Evolutionary conservation across 2,888 invertebrate genomes (phyloP).

Genomic region (Habroteleia sp.): DNA sequence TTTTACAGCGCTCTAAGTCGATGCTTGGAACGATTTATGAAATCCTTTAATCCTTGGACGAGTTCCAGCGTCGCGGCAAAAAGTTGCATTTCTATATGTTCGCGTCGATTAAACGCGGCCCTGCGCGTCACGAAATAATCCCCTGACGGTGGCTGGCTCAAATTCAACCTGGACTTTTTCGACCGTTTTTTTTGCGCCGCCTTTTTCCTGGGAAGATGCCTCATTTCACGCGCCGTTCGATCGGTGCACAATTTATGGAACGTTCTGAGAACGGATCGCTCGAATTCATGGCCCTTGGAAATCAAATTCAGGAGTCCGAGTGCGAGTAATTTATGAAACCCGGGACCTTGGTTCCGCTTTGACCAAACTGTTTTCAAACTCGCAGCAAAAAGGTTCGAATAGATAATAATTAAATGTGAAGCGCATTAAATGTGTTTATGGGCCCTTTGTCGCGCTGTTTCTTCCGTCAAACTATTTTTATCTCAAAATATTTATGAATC

Average conservation of each 20-base stretch:
- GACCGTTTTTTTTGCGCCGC: slow-evolving; percentile 15
- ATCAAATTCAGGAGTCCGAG: slow-evolving; percentile 35
- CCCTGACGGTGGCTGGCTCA: slow-evolving; percentile 10
- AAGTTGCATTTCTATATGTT: slow-evolving; percentile 19
- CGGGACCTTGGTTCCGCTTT: slow-evolving; percentile 22
- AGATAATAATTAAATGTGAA: slow-evolving; percentile 26
- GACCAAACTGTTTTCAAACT: slow-evolving; percentile 13
- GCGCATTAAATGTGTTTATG: too few relatives aligned
- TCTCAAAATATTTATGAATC: too few relatives aligned
- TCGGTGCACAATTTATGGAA: slow-evolving; percentile 48
- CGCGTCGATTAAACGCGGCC: slow-evolving; percentile 29
- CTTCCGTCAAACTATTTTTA: too few relatives aligned
- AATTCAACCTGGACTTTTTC: slow-evolving; percentile 19
- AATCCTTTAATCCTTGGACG: slow-evolving; percentile 46
- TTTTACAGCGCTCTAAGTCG: slow-evolving; percentile 30
- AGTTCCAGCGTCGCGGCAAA: slow-evolving; percentile 22
- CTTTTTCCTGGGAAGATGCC: slow-evolving; percentile 37
- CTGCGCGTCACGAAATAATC: slow-evolving; percentile 17
- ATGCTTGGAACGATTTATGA: slow-evolving; percentile 39
- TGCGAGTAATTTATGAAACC: slow-evolving; percentile 42
- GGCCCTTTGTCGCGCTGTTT: too few relatives aligned
- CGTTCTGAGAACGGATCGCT: slow-evolving; percentile 21
- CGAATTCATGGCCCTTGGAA: slow-evolving; percentile 20
- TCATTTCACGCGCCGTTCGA: slow-evolving; percentile 31
- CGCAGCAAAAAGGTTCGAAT: slow-evolving; percentile 4